A percentile compares a stretch with the other conserved stretches of the same genome.
These are phyloP conservation scores for Brotula barbata DNA, from an alignment of 2,797 vertebrate genomes.

Conservation along the genomic window DNA sequence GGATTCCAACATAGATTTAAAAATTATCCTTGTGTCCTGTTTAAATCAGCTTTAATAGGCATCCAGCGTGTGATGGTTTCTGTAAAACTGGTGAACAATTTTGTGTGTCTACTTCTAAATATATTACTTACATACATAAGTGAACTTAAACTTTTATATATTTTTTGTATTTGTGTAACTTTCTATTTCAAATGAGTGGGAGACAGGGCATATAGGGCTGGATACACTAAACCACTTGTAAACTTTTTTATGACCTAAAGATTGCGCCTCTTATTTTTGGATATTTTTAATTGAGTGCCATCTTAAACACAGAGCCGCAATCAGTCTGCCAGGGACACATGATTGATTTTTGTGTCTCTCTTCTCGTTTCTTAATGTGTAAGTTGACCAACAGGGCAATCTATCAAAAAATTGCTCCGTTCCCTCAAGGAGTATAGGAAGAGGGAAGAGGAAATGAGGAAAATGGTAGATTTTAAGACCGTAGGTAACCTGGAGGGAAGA, in stretches of 20 bases:
- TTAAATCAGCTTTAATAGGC: too few relatives aligned
- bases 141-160: too few relatives aligned
- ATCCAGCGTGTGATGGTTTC: too few relatives aligned
- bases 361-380: constrained; percentile 32
- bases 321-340: constrained; percentile 10
- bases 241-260: constrained; percentile 2
- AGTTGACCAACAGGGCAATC: constrained; percentile 37
- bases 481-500: constrained; percentile 45
- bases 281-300: background rate
- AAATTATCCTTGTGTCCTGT: too few relatives aligned
- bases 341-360: constrained; percentile 15
- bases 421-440: constrained; percentile 37
- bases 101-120: too few relatives aligned
- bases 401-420: constrained; percentile 29
- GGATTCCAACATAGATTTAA: too few relatives aligned
- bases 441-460: constrained; percentile 26
- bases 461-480: constrained; percentile 50
- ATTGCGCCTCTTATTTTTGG: constrained; percentile 5
- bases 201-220: too few relatives aligned
- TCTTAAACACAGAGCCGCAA: constrained; percentile 7
- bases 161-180: too few relatives aligned
- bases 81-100: too few relatives aligned
- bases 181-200: too few relatives aligned
- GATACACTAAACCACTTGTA: too few relatives aligned
- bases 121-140: too few relatives aligned